These are phyloP conservation scores for Okapia johnstoni DNA, from an alignment of 2,113 vertebrate species.

Conservation along the genomic window DNA sequence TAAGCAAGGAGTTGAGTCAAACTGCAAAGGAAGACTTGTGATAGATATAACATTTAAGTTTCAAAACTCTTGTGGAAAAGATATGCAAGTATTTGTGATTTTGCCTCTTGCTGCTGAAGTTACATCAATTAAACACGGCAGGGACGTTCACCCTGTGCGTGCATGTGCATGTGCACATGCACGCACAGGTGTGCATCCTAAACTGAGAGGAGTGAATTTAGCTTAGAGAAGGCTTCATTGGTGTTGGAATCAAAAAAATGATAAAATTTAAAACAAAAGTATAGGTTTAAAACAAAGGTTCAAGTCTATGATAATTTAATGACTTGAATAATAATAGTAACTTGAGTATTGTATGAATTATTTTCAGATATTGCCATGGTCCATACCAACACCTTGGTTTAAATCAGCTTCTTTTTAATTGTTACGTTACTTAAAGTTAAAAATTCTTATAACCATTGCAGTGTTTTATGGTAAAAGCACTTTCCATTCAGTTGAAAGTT, in stretches of 20 bases:
- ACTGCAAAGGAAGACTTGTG: not conserved
- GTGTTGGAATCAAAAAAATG: not conserved
- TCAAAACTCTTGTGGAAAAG: not conserved
- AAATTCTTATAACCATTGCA: not conserved
- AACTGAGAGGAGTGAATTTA: not conserved
- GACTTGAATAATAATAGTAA: not conserved
- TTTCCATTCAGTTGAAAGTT: conserved; percentile 6
- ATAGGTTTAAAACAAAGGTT: not conserved
- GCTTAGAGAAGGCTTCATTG: not conserved
- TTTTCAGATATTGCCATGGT: conserved; percentile 10
- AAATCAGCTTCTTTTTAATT: conserved; percentile 11
- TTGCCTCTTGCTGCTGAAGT: not conserved
- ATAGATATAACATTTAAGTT: not conserved
- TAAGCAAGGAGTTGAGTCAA: not conserved
- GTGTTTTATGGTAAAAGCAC: not conserved
- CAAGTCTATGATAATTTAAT: not conserved
- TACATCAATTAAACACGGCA: not conserved
- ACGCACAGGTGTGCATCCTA: not conserved
- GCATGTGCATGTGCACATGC: not conserved
- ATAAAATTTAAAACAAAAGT: not conserved
- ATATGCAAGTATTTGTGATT: not conserved
- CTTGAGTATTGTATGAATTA: not conserved
- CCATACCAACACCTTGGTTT: not conserved
- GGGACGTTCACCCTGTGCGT: not conserved
- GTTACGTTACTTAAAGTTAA: conserved; percentile 3